These are phyloP conservation scores for Empidonax traillii DNA, from an alignment of 2,113 vertebrate species.

Conservation along the genomic window DNA sequence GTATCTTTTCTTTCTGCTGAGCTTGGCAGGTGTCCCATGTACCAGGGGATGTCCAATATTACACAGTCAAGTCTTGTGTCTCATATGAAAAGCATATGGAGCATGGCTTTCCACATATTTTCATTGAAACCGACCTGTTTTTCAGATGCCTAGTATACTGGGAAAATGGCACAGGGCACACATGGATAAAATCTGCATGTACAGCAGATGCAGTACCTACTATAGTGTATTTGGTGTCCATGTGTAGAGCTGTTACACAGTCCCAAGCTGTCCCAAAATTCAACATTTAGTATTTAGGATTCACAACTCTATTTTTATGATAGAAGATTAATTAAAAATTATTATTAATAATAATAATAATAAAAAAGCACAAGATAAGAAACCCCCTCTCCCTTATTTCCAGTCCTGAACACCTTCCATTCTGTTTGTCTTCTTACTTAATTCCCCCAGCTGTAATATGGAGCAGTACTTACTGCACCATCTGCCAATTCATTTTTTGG, in stretches of 20 bases:
- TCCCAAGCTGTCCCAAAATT: neutral
- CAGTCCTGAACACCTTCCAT: neutral
- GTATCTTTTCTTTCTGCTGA: constrained; percentile 9
- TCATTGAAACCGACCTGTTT: neutral
- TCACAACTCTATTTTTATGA: neutral
- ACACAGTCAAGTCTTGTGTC: neutral
- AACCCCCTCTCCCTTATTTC: neutral
- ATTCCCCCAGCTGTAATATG: neutral
- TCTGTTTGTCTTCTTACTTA: neutral
- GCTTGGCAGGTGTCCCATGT: neutral
- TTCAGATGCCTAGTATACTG: neutral
- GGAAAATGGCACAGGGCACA: neutral
- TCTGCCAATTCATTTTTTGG: neutral
- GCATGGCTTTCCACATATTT: neutral
- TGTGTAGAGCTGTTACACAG: neutral
- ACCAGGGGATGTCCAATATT: neutral
- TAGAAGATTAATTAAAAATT: neutral
- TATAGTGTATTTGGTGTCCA: neutral
- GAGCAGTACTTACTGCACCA: neutral
- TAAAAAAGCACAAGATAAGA: neutral
- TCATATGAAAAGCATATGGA: constrained; percentile 15
- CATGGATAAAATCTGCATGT: neutral
- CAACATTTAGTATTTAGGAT: neutral
- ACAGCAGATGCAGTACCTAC: neutral
- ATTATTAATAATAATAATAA: too few relatives aligned